Conservation (phyloP, 1,140 invertebrate species). For the Thaumatotibia leucotreta region DNA sequence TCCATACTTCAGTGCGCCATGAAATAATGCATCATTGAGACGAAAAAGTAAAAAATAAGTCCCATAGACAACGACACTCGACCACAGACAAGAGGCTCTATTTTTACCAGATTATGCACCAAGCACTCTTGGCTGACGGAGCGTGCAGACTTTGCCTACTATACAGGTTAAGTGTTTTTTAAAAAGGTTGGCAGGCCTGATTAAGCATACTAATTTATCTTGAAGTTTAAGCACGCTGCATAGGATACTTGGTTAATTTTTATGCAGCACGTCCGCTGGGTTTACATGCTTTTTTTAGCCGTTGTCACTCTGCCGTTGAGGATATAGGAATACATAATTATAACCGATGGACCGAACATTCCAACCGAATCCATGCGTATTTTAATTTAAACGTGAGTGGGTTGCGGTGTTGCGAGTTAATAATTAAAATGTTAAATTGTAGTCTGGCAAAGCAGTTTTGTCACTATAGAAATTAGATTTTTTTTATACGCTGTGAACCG, state of each 20-base stretch:
- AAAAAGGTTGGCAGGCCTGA: conserved; percentile 13
- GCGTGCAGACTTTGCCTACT: conserved; percentile 34
- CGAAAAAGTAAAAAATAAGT: conserved; percentile 30
- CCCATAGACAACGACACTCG: conserved; percentile 42
- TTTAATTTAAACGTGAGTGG: background rate
- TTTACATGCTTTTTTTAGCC: background rate
- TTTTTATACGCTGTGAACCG: too few relatives aligned
- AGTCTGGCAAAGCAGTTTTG: too few relatives aligned
- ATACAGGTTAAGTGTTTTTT: conserved; percentile 11
- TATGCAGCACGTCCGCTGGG: background rate
- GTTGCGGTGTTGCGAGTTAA: background rate
- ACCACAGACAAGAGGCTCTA: conserved; percentile 51
- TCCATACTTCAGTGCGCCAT: background rate
- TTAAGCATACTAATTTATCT: conserved; percentile 13
- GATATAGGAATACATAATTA: background rate
- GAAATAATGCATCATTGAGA: conserved; percentile 44
- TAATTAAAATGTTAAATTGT: background rate
- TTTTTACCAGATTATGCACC: conserved; percentile 68
- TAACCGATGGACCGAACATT: background rate
- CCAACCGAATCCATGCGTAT: background rate
- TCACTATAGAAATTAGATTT: too few relatives aligned
- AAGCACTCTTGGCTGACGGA: conserved; percentile 35
- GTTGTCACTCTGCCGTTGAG: background rate
- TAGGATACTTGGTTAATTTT: background rate
- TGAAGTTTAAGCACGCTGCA: conserved; percentile 8